Conservation (phyloP, 2,888 invertebrate genomes). For the Conus canariensis region DNA sequence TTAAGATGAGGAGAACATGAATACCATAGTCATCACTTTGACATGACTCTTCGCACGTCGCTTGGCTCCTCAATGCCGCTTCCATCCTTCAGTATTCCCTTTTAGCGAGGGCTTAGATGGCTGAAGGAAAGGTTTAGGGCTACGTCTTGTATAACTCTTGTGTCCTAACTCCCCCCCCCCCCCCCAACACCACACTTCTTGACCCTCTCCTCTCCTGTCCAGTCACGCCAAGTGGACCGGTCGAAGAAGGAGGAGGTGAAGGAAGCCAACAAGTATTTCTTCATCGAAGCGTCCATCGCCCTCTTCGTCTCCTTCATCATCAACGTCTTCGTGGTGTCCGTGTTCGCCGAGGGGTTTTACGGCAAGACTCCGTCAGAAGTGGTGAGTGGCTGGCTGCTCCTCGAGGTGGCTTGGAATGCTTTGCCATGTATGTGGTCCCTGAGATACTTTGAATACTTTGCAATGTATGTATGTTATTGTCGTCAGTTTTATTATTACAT, state of each 20-base stretch:
- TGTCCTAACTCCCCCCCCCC: too few species aligned
- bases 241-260: conserved; percentile 85
- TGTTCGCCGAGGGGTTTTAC: conserved; percentile 91
- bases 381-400: conserved; percentile 53
- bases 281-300: conserved; percentile 83
- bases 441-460: too few species aligned
- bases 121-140: too few species aligned
- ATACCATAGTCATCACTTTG: too few species aligned
- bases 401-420: too few species aligned
- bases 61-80: too few species aligned
- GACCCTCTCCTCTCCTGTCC: conserved; percentile 46
- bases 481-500: not conserved
- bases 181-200: too few species aligned
- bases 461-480: not conserved
- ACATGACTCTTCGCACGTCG: too few species aligned
- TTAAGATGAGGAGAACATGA: too few species aligned
- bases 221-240: conserved; percentile 86
- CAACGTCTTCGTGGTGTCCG: conserved; percentile 92
- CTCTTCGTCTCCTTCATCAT: conserved; percentile 91
- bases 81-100: too few species aligned
- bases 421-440: not conserved
- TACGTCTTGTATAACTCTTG: too few species aligned
- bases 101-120: too few species aligned
- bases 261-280: conserved; percentile 89
- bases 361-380: conserved; percentile 73